A percentile compares a stretch with the other conserved stretches of the same genome.
Evolutionary conservation across 2,113 vertebrate species (phyloP).

Genomic region (Cephalopholis sonnerati): DNA sequence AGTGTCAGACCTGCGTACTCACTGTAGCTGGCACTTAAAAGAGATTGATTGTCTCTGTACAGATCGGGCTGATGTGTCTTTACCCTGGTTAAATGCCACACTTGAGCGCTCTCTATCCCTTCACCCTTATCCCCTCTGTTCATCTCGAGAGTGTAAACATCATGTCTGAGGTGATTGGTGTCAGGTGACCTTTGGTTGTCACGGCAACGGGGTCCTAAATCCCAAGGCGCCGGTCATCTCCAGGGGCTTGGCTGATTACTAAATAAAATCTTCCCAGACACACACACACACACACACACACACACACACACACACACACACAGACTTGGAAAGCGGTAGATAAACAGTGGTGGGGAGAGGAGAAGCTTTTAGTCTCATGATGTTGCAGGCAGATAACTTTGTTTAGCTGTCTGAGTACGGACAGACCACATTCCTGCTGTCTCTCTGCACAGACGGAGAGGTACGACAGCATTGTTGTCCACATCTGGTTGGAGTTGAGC

Average conservation of each 20-base stretch:
- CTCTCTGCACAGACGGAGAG: conserved; percentile 37
- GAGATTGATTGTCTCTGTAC: conserved; percentile 5
- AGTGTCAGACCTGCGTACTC: not conserved
- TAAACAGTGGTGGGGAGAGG: conserved; percentile 63
- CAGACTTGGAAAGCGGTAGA: conserved; percentile 62
- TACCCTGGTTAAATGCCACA: conserved; percentile 42
- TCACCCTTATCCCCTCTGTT: conserved; percentile 40
- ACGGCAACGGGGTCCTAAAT: conserved; percentile 67
- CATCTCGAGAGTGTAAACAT: conserved; percentile 72
- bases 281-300: conserved; percentile 24
- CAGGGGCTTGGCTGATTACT: conserved; percentile 69
- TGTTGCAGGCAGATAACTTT: conserved; percentile 75
- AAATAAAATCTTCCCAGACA: conserved; percentile 70
- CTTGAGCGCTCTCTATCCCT: conserved; percentile 10
- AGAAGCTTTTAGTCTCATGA: conserved; percentile 72
- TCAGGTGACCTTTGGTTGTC: conserved; percentile 77
- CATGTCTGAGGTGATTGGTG: conserved; percentile 73
- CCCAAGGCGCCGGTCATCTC: conserved; percentile 60
- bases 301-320: conserved; percentile 12
- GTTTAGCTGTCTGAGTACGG: conserved; percentile 65
- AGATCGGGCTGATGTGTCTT: not conserved
- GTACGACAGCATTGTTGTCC: conserved; percentile 34
- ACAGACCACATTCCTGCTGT: conserved; percentile 72
- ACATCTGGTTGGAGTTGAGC: conserved; percentile 25
- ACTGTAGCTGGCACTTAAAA: not conserved